Percentiles rank a stretch among this genome's conserved stretches.
phyloP scores from a whole-genome alignment of 2,113 vertebrate genomes.

The Cettia cetti region DNA sequence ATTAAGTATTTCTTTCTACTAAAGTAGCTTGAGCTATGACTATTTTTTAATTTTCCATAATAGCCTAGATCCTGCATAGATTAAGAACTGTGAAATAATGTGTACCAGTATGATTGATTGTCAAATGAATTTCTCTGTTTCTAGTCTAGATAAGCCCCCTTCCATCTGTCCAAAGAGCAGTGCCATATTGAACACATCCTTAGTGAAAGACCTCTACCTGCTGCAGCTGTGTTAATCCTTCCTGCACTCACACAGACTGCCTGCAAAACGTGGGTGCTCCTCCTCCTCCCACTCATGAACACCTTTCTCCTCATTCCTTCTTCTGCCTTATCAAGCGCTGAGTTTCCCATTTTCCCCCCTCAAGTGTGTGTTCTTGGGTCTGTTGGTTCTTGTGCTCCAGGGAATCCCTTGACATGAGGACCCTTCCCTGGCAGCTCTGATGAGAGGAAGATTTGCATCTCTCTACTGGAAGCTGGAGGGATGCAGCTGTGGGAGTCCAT shows the following conservation, averaged over 20 bases:
- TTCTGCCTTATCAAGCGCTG: neutral
- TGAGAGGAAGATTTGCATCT: neutral
- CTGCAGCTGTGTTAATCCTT: neutral
- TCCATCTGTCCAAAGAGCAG: conserved; percentile 8
- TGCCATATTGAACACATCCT: neutral
- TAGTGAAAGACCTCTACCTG: neutral
- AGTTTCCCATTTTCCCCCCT: neutral
- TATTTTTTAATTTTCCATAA: conserved; percentile 28
- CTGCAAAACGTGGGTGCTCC: neutral
- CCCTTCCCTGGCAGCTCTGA: neutral
- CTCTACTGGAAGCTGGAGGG: neutral
- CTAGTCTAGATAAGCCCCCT: neutral
- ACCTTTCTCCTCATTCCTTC: neutral
- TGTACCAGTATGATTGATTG: neutral
- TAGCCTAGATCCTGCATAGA: neutral
- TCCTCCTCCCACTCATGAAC: neutral
- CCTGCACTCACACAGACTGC: neutral
- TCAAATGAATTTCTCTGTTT: neutral
- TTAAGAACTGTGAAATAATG: neutral
- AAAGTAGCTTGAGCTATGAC: neutral
- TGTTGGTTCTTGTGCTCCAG: neutral
- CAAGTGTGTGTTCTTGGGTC: neutral
- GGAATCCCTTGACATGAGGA: neutral
- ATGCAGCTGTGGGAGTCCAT: neutral
- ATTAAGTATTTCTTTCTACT: neutral